Base-by-base conservation (phyloP, 2,113 vertebrate genomes). In the Nycticebus coucang region DNA sequence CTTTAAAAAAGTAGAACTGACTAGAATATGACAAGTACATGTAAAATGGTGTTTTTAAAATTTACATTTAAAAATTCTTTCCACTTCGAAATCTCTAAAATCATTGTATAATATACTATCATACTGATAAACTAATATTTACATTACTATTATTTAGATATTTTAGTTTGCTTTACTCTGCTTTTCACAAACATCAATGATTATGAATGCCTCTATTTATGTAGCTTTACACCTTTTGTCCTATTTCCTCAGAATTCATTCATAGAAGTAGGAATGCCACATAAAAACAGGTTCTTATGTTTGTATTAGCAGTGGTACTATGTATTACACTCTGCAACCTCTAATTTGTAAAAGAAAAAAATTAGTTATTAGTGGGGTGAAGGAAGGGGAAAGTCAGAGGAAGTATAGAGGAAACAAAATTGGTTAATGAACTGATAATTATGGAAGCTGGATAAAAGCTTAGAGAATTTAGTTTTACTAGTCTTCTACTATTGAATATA, bases 161-260 rank as follows among this genome's bases (percentile, higher is more conserved):
- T 84, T 92, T 90, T 55, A 89, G 28, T 79, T 92, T 95, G 87
- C 60, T 89, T 91, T 94, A 94, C 90, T 87, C 3, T 88, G 24
- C 71, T 91, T 94, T 86, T 80, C 35, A 93, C 9, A 82, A 93
- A 85, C 50, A 89, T 71, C 35, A 91, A 74, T 11, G 92, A 87
- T 30, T 93, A 69, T 72, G 62, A 88, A 91, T 74, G 62, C 17
- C 30, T 89, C 88, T 6, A 59, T 86, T 91, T 71, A 88, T 53
- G 41, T 33, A 74, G 22, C 9, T 88, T 87, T 93, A 79, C 50
- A 72, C 14, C 5, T 69, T 82, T 75, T 94, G 30, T 93, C 64
- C 37, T 89, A 83, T 68, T 91, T 95, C 41, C 35, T 90, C 86
- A 93, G 94, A 95, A 74, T 89, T 92, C 22, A 80, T 92, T 86